Percentiles rank a stretch among this genome's conserved stretches.
Conservation (phyloP, 1,140 invertebrate genomes). For the Antheraea mylitta region DNA sequence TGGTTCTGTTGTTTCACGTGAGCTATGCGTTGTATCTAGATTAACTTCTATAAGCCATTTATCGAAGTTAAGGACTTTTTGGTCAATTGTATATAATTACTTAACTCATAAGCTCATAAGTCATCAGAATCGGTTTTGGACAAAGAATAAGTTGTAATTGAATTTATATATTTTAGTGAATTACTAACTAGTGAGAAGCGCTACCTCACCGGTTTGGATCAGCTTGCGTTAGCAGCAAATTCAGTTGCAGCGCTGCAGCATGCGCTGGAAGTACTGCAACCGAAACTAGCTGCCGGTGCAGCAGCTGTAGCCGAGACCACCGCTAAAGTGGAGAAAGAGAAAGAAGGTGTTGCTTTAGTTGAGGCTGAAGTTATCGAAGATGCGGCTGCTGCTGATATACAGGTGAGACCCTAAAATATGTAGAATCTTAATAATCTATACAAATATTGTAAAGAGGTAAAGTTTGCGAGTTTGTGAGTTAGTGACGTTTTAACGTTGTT, state of each 20-base stretch:
- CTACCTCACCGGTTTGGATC: constrained; percentile 93
- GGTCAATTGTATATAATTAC: no score
- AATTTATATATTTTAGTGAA: constrained; percentile 69
- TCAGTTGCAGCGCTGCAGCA: constrained; percentile 93
- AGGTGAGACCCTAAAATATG: constrained; percentile 40
- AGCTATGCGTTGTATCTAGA: no score
- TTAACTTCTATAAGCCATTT: no score
- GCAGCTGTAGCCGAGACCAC: constrained; percentile 90
- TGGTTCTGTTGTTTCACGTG: no score
- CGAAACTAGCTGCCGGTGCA: constrained; percentile 91
- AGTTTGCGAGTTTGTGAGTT: no score
- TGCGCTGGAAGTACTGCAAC: constrained; percentile 91
- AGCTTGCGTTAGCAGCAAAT: constrained; percentile 89
- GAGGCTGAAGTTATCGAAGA: constrained; percentile 84
- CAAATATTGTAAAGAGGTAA: no score
- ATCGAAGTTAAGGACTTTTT: no score
- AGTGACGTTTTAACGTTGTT: no score
- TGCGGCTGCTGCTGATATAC: constrained; percentile 83
- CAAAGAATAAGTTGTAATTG: no score
- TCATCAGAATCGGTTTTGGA: no score
- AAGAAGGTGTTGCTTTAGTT: constrained; percentile 89
- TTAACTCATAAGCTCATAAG: no score
- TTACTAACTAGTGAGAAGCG: constrained; percentile 83
- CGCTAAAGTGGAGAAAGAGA: constrained; percentile 89
- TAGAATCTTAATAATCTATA: no score